Percentiles rank a stretch among this genome's conserved stretches.
phyloP scores from a whole-genome alignment of 1,140 invertebrate genomes.

The Cepaea nemoralis region DNA sequence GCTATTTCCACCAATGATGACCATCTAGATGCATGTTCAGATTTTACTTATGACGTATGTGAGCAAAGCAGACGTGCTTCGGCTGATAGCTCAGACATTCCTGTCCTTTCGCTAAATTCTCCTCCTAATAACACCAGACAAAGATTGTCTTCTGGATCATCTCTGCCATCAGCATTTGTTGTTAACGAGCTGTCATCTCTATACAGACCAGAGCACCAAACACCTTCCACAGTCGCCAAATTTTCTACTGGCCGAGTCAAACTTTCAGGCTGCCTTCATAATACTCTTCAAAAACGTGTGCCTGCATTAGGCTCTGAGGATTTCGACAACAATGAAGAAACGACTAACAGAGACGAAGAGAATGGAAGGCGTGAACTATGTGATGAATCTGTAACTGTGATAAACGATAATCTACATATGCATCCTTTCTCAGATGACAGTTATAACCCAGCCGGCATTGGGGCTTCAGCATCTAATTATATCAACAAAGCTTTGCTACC shows the following conservation, averaged over 20 bases:
- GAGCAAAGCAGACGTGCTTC: conserved; percentile 24
- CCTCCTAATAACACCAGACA: conserved; percentile 30
- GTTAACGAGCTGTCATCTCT: conserved; percentile 18
- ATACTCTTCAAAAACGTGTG: not conserved
- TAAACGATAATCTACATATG: conserved; percentile 18
- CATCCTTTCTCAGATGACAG: conserved; percentile 34
- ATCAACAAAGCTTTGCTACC: conserved; percentile 40
- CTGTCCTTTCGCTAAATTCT: conserved; percentile 1
- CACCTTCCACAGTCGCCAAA: not conserved
- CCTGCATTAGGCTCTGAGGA: not conserved
- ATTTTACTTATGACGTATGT: not conserved
- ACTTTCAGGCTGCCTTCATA: not conserved
- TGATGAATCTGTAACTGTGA: not conserved
- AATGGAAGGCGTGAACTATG: not conserved
- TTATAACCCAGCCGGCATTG: conserved; percentile 17
- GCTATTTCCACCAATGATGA: not conserved
- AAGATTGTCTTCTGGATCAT: not conserved
- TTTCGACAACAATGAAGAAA: not conserved
- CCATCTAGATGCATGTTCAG: not conserved
- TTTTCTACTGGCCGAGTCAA: not conserved
- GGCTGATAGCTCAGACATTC: conserved; percentile 7
- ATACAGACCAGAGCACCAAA: not conserved
- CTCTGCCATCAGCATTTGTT: conserved; percentile 3
- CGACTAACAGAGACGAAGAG: not conserved
- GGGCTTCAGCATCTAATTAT: not conserved